These are phyloP conservation scores for Rhodinocichla rosea DNA, from an alignment of 2,113 vertebrate genomes.

Conservation along the genomic window DNA sequence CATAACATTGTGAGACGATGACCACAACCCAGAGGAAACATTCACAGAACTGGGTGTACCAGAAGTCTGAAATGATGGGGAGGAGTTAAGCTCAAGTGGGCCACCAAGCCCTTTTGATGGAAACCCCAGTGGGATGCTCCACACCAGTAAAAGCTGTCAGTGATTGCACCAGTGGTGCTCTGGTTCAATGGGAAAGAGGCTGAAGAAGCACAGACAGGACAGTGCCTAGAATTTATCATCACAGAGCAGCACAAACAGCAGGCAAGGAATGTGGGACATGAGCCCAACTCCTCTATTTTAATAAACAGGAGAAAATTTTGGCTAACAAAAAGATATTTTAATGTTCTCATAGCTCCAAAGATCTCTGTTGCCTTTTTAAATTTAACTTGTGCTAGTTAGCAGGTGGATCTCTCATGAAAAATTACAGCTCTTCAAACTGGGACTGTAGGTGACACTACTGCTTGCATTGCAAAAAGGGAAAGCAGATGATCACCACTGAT, in stretches of 20 bases:
- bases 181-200: fast-evolving
- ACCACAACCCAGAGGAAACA: neutral
- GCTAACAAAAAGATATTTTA: neutral
- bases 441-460: neutral
- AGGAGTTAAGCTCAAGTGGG: neutral
- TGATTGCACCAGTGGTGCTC: neutral
- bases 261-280: neutral
- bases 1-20: neutral
- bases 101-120: neutral
- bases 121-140: neutral
- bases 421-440: neutral
- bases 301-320: neutral
- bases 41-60: neutral
- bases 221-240: neutral
- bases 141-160: neutral
- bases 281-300: fast-evolving
- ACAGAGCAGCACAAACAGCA: neutral
- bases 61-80: neutral
- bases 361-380: neutral
- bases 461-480: neutral
- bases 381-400: neutral
- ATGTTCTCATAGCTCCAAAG: neutral
- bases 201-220: neutral
- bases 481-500: neutral
- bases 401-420: neutral